phyloP scores from a whole-genome alignment of 2,888 invertebrate genomes.

The Acanthococcus lagerstroemiae region DNA sequence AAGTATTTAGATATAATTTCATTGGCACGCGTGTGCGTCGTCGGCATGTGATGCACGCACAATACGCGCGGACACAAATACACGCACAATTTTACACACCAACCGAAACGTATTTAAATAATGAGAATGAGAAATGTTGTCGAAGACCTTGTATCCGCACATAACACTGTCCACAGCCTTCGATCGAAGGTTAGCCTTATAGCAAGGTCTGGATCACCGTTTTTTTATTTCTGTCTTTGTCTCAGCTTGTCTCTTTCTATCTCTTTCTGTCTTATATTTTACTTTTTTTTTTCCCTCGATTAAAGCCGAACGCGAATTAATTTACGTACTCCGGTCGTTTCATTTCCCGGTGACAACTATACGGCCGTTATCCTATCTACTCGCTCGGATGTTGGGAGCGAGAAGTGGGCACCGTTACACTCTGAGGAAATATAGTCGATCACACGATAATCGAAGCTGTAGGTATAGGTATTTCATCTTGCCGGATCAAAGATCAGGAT shows the following conservation, averaged over 20 bases:
- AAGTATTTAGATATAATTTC: no score
- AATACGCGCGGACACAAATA: no score
- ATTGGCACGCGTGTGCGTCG: no score
- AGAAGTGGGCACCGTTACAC: background rate
- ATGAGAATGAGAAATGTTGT: conserved; percentile 29
- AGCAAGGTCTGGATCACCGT: conserved; percentile 32
- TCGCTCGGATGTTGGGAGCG: no score
- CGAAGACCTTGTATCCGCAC: conserved; percentile 26
- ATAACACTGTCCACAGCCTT: conserved; percentile 31
- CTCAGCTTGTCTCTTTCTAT: background rate
- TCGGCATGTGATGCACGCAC: no score
- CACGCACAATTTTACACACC: no score
- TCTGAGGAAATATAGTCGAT: no score
- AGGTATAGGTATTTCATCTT: background rate
- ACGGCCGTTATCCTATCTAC: no score
- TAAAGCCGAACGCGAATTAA: background rate
- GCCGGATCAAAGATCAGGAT: no score
- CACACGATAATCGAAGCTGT: no score
- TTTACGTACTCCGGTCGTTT: background rate
- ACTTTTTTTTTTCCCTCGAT: background rate
- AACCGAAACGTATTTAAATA: conserved; percentile 25
- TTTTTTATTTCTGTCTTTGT: conserved; percentile 10
- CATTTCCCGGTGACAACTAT: background rate
- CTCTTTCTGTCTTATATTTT: background rate
- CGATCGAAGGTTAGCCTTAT: conserved; percentile 27